Evolutionary conservation across 2,113 vertebrate genomes (phyloP), one percentile per base, ranked within the genome.

Genomic region (Neogale vison): DNA sequence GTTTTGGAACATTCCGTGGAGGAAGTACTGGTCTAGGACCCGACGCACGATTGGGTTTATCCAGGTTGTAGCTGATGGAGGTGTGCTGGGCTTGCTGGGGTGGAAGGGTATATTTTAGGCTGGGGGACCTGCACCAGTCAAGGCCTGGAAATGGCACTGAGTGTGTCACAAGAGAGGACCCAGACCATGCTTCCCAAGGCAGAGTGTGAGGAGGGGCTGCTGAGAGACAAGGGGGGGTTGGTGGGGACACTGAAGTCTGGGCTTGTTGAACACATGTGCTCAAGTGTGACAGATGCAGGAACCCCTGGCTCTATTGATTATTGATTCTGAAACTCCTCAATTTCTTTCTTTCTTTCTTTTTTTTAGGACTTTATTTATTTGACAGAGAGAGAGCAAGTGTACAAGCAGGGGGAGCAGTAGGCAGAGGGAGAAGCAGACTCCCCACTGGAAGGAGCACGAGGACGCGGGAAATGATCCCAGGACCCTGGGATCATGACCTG

Each of bases 241-340:
- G 34, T 9, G 34, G 65, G 65, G n/a, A 87, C 17, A 31, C 34
- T 7, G 59, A 79, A 69, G 69, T 15, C 77, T 39, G 18, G 36
- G 76, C 23, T 61, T 45, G n/a, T 5, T 17, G n/a, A 55, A 45
- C n/a, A 26, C 1, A 9, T 0, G 0, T 21, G 88, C 59, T n/a
- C n/a, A 57, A 21, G 52, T 11, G n/a, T 85, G 74, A 39, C 15
- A 3, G 10, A 69, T 24, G 57, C 36, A 57, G 12, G 31, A 55
- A 23, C 39, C 12, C 74, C 21, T 20, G 79, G 31, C 31, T 71
- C 50, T 50, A 14, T 50, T 50, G 50, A 14, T 50, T 50, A 50
- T 4, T 50, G 50, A 50, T 50, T 50, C 50, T 50, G 50, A 50
- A 50, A 50, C 50, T 50, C 50, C 4, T 50, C 50, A 50, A 14